These are phyloP conservation scores for Epizoanthus rinbou DNA, from an alignment of 92 coral and sea anemone species.

Conservation along the genomic window DNA sequence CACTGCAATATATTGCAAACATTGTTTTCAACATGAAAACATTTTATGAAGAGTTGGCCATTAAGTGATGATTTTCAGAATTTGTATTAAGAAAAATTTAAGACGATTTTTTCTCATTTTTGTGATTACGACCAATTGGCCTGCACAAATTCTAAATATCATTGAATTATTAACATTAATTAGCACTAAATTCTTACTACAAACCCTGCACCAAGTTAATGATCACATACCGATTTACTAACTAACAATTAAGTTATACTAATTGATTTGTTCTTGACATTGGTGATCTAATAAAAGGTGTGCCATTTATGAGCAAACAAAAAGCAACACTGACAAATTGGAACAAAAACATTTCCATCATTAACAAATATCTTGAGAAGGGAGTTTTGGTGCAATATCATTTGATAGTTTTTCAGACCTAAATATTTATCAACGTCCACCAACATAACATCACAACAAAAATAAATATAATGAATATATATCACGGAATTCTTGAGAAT, in stretches of 20 bases:
- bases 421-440: no score
- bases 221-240: neutral
- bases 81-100: neutral
- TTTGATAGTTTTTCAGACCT: no score
- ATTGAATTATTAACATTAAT: neutral
- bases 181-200: neutral
- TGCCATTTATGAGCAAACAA: conserved; percentile 1
- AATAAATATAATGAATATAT: no score
- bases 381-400: no score
- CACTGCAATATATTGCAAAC: conserved; percentile 85
- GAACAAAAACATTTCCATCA: no score
- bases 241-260: neutral
- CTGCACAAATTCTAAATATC: neutral
- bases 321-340: no score
- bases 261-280: neutral
- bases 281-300: neutral
- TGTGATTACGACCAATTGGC: neutral
- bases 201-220: neutral
- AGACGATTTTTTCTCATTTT: neutral
- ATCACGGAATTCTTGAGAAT: no score
- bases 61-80: conserved; percentile 12
- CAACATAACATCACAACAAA: no score
- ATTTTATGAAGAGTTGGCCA: neutral
- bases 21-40: conserved; percentile 73
- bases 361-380: no score